phyloP scores from a whole-genome alignment of 2,797 vertebrate genomes.

The Acomys russatus region DNA sequence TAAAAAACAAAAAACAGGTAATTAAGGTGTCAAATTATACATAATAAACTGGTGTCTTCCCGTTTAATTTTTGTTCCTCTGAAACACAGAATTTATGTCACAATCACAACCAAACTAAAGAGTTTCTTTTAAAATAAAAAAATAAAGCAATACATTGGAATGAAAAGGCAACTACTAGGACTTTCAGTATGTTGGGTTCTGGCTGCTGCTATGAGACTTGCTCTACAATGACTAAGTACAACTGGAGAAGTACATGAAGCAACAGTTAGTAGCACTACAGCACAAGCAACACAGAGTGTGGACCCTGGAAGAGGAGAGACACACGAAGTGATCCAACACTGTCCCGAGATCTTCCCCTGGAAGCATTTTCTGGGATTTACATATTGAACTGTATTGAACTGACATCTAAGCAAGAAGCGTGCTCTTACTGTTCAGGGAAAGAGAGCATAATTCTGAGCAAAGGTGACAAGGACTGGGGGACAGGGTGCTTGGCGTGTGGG shows the following conservation, averaged over 20 bases:
- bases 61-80: conserved; percentile 30
- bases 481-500: neutral
- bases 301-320: conserved; percentile 1
- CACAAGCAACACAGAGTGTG: neutral
- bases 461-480: neutral
- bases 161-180: conserved; percentile 39
- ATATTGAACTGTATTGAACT: neutral
- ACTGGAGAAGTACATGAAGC: neutral
- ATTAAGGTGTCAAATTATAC: conserved; percentile 29
- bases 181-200: neutral
- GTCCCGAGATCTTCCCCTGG: neutral
- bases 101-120: conserved; percentile 46
- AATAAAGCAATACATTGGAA: conserved; percentile 40
- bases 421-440: neutral
- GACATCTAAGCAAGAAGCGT: neutral
- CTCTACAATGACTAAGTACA: conserved; percentile 30
- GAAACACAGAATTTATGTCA: conserved; percentile 18
- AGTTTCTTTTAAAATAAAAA: conserved; percentile 59
- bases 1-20: neutral
- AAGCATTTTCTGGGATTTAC: neutral
- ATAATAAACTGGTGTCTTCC: neutral
- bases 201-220: neutral
- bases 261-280: neutral
- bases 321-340: neutral
- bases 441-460: conserved; percentile 2